These are phyloP conservation scores for Salticus scenicus DNA, from an alignment of 2,888 invertebrate genomes.

Conservation along the genomic window DNA sequence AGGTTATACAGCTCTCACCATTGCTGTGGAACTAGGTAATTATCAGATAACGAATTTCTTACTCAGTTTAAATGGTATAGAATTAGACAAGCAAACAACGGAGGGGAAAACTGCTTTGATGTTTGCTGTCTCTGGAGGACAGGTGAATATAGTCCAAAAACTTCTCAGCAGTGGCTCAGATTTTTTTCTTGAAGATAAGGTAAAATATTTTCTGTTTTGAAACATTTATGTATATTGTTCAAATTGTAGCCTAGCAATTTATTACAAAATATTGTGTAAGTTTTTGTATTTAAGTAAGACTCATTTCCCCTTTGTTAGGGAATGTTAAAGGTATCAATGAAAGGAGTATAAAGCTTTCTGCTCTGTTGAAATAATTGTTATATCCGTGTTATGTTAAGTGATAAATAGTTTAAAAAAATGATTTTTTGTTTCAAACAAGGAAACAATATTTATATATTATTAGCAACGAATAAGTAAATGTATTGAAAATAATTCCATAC, in stretches of 20 bases:
- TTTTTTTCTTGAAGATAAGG: conserved; percentile 39
- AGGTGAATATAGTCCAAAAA: neutral
- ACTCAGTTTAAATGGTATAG: neutral
- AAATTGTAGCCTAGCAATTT: no score
- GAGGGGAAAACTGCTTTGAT: conserved; percentile 42
- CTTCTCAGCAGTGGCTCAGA: conserved; percentile 10
- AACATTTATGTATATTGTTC: no score
- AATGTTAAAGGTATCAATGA: no score
- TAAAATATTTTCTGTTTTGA: neutral
- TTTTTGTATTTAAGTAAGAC: neutral
- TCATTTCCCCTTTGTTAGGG: neutral
- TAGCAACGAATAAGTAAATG: no score
- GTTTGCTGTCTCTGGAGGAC: conserved; percentile 21
- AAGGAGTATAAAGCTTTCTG: no score
- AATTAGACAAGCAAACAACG: conserved; percentile 26
- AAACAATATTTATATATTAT: no score
- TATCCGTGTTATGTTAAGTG: no score
- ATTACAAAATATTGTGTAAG: neutral
- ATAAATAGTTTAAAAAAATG: no score
- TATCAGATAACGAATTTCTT: conserved; percentile 17
- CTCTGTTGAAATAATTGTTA: no score
- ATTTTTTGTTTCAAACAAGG: no score
- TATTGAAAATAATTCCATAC: no score
- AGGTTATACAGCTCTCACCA: conserved; percentile 23
- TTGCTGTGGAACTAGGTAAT: conserved; percentile 19